phyloP scores from a whole-genome alignment of 2,888 invertebrate genomes.

The Drosophila pullipes region DNA sequence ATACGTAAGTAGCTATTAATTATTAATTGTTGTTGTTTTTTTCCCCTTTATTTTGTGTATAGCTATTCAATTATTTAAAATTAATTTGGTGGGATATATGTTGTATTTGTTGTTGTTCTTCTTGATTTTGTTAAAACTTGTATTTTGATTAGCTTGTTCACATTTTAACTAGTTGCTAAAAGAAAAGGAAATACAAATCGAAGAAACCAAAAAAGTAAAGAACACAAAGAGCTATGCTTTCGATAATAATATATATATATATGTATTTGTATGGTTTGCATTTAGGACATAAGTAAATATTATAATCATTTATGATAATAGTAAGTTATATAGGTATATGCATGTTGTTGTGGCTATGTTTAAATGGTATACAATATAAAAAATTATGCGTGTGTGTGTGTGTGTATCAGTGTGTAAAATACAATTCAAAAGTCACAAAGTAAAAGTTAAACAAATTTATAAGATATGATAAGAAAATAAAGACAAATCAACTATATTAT shows the following conservation, averaged over 20 bases:
- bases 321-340: slow-evolving; percentile 50
- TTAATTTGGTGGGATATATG: slow-evolving; percentile 82
- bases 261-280: slow-evolving; percentile 50
- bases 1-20: slow-evolving; percentile 30
- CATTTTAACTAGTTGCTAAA: slow-evolving; percentile 14
- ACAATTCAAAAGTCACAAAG: slow-evolving; percentile 46
- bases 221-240: slow-evolving; percentile 37
- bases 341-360: slow-evolving; percentile 48
- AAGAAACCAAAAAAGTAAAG: slow-evolving; percentile 9
- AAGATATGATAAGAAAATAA: slow-evolving; percentile 34
- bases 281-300: slow-evolving; percentile 68
- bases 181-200: background rate
- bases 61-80: slow-evolving; percentile 65
- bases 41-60: slow-evolving; percentile 22
- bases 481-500: slow-evolving; percentile 43
- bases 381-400: slow-evolving; percentile 29
- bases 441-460: slow-evolving; percentile 38
- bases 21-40: slow-evolving; percentile 26
- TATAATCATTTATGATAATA: slow-evolving; percentile 63
- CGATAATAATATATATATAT: slow-evolving; percentile 50
- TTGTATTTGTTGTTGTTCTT: slow-evolving; percentile 70
- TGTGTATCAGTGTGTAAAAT: slow-evolving; percentile 33
- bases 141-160: slow-evolving; percentile 34
- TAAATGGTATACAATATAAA: slow-evolving; percentile 52
- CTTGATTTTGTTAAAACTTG: slow-evolving; percentile 42